Evolutionary conservation across 1,140 invertebrate species (phyloP), one percentile per base, ranked within the genome.

Genomic region (Orussus abietinus): DNA sequence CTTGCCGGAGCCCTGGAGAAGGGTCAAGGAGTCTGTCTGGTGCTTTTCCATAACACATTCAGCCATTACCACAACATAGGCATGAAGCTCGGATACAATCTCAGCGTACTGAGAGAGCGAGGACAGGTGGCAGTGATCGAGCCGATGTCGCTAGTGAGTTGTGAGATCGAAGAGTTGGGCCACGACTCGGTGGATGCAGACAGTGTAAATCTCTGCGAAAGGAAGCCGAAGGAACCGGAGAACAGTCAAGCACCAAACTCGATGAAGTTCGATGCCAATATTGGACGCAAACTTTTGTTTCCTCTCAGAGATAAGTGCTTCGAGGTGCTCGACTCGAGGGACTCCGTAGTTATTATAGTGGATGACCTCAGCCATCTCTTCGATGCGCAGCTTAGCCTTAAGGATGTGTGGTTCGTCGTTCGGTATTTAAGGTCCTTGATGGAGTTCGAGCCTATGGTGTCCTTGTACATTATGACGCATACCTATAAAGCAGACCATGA

Each of bases 1-100:
- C 72, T 79, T 53, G 78, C 54, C 42, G 77, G 78, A 58, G 78
- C 69, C 33, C 75, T 72, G 38, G 77, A 76, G 63, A 78, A 77
- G 51, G 75, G 66, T 57, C 67, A 66, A 51, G 72, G 74, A 34
- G 68, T 83, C 1, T 74, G 83, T 54, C 64, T 87, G 12, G 70
- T 86, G 39, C 77, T 79, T 36, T 76, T 83, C 47, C 84, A 87
- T 50, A 84, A 85, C 48, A 80, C 80, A 4, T 72, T 84, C 33
- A 70, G 76, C 15, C 85, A 87, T 57, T 87, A 85, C 53, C 79
- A 85, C 35, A 82, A 80, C 64, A 74, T 85, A 36, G 81, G 83
- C n/a, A 77, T 82, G 57, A 81, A 83, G 56, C 69, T 86, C 52
- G 83, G 83, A 17, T 85, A 84, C 52, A 84, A 86, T 62, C 66